Evolutionary conservation across 2,797 vertebrate species (phyloP), one percentile per base, ranked within the genome.

Genomic region (Todus mexicanus): DNA sequence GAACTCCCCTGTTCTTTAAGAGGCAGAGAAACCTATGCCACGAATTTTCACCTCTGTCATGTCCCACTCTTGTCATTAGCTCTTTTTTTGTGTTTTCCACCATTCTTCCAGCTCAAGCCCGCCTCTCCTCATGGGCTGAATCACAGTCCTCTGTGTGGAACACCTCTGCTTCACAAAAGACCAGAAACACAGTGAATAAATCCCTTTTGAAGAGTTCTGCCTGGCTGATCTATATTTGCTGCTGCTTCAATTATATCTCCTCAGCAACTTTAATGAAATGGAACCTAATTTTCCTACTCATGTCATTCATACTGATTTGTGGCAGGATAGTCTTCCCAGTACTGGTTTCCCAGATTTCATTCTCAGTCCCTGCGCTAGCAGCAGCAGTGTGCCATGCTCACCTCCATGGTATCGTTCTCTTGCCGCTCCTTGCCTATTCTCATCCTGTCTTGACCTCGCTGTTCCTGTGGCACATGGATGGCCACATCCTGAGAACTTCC

Each of bases 401-500:
- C 50, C 42, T 78, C 50, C n/a, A 8, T n/a, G 43, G 25, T 61
- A 8, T 31, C 2, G 0, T 40, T 43, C 31, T 73, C 29, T 66
- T 3, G 0, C 18, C 6, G 1, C 48, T 21, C 47, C 42, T 64
- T 82, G 50, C 37, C 31, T 77, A 8, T 35, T 66, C 42, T 64
- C 31, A 27, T 27, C 53, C 33, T n/a, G 15, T 26, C 27, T 43
- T 43, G 35, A 43, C 33, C 53, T 54, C 42, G 47, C 42, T 12
- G 0, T 26, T 84, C 48, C 60, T 5, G 5, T 33, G 48, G 25
- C 3, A 3, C 2, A 0, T n/a, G 18, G 37, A 16, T 8, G 12
- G 42, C 45, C 35, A 81, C 37, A 63, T 70, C 17, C 25, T 17
- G 15, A 38, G 25, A 19, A 17, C 38, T 56, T 76, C 60, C 48